Conservation (phyloP, 2,797 vertebrate species). For the Paramormyrops hopkinsi region DNA sequence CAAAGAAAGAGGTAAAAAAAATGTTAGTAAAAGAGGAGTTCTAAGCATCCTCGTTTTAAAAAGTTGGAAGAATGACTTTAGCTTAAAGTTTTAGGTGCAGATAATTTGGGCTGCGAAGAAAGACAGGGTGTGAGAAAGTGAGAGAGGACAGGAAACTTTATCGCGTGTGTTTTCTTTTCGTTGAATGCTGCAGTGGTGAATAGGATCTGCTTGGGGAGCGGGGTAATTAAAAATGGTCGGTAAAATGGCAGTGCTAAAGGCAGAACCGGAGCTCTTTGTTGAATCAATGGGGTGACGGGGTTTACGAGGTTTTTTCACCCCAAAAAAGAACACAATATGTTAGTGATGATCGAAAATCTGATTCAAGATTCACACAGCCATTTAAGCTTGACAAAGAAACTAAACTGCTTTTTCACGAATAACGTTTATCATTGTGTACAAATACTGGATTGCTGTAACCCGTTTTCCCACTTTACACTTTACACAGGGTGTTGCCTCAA, state of each 20-base stretch:
- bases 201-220: not conserved
- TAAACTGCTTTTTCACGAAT: not conserved
- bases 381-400: not conserved
- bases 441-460: not conserved
- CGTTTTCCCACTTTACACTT: not conserved
- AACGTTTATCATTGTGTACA: not conserved
- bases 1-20: constrained; percentile 36
- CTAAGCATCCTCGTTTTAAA: not conserved
- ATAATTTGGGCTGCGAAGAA: not conserved
- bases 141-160: constrained; percentile 14
- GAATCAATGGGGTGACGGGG: not conserved
- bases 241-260: constrained; percentile 4
- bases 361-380: not conserved
- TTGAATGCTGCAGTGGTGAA: not conserved
- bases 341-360: not conserved
- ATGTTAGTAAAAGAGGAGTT: constrained; percentile 16
- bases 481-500: constrained; percentile 22
- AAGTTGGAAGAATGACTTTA: not conserved
- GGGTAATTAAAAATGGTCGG: constrained; percentile 23
- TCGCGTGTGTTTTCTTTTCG: not conserved
- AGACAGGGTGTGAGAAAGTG: not conserved
- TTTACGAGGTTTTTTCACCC: not conserved
- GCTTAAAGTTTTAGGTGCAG: not conserved
- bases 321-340: not conserved
- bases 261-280: constrained; percentile 13